Evolutionary conservation across 2,888 invertebrate species (phyloP).

Genomic region (Allophyes oxyacanthae): DNA sequence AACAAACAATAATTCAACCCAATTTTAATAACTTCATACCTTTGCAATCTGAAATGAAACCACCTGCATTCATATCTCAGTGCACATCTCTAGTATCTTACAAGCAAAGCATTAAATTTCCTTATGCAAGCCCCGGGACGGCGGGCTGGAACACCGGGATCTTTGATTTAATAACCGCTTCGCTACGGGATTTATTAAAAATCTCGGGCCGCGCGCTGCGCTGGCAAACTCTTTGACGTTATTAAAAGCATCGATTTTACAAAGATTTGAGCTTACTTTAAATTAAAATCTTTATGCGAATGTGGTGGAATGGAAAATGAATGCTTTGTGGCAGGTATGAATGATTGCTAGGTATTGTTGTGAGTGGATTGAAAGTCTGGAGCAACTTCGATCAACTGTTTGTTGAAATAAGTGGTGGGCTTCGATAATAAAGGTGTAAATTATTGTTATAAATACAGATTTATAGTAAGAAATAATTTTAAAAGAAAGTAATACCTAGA

Average conservation of each 20-base stretch:
- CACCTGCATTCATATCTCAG: slow-evolving; percentile 44
- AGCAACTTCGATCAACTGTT: too few relatives aligned
- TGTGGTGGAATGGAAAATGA: slow-evolving; percentile 23
- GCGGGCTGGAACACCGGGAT: slow-evolving; percentile 52
- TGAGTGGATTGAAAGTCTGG: neutral
- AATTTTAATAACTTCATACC: slow-evolving; percentile 36
- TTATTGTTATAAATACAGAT: neutral
- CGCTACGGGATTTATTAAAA: slow-evolving; percentile 63
- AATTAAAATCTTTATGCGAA: slow-evolving; percentile 22
- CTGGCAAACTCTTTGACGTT: slow-evolving; percentile 60
- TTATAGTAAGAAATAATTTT: too few relatives aligned
- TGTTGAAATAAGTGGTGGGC: too few relatives aligned
- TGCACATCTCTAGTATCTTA: slow-evolving; percentile 40
- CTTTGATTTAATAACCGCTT: slow-evolving; percentile 68
- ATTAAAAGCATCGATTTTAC: slow-evolving; percentile 64
- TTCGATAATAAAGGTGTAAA: too few relatives aligned
- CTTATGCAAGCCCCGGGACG: slow-evolving; percentile 41
- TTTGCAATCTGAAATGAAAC: slow-evolving; percentile 34
- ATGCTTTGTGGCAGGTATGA: neutral
- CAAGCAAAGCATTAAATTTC: slow-evolving; percentile 59
- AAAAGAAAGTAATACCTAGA: too few relatives aligned
- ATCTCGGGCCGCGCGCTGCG: slow-evolving; percentile 43
- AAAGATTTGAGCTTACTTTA: slow-evolving; percentile 41
- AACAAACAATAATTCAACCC: too few relatives aligned
- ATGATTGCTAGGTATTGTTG: neutral